Percentiles rank a stretch among this genome's conserved stretches.
These are phyloP conservation scores for Aspidapion aeneum DNA, from an alignment of 2,888 invertebrate genomes.

Conservation along the genomic window DNA sequence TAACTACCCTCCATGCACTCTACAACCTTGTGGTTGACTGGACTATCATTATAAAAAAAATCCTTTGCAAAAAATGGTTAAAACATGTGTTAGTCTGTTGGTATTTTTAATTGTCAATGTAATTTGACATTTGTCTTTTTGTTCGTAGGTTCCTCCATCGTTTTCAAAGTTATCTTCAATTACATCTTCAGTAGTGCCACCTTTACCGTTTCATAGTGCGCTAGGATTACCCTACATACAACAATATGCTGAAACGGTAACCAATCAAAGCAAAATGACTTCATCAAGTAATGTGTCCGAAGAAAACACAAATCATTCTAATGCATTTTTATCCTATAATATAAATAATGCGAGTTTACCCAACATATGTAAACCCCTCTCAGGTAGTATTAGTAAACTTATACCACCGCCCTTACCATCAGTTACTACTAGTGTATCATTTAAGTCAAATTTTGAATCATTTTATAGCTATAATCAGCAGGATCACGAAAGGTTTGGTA, in stretches of 20 bases:
- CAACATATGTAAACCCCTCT: slow-evolving; percentile 26
- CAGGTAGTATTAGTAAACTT: slow-evolving; percentile 16
- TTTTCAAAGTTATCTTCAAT: slow-evolving; percentile 30
- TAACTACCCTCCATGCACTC: no score
- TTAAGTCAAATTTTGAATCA: neutral
- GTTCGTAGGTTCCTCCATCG: slow-evolving; percentile 23
- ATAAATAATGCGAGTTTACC: slow-evolving; percentile 7
- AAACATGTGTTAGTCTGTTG: no score
- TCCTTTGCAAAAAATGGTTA: no score
- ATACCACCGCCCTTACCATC: slow-evolving; percentile 24
- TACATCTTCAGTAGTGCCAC: slow-evolving; percentile 22
- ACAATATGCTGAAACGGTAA: slow-evolving; percentile 18
- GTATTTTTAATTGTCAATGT: no score
- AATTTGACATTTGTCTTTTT: no score
- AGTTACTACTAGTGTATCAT: slow-evolving; percentile 7
- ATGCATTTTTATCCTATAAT: slow-evolving; percentile 22
- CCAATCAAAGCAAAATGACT: slow-evolving; percentile 8
- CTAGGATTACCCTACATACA: slow-evolving; percentile 29
- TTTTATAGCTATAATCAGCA: neutral
- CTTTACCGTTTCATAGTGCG: slow-evolving; percentile 31
- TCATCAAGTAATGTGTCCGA: neutral
- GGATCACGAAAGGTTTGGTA: neutral
- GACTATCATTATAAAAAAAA: no score
- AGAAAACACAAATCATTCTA: neutral
- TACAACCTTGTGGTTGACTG: no score